Evolutionary conservation across 2,888 invertebrate genomes (phyloP), one percentile per base, ranked within the genome.

Genomic region (Ditylenchus weischeri): DNA sequence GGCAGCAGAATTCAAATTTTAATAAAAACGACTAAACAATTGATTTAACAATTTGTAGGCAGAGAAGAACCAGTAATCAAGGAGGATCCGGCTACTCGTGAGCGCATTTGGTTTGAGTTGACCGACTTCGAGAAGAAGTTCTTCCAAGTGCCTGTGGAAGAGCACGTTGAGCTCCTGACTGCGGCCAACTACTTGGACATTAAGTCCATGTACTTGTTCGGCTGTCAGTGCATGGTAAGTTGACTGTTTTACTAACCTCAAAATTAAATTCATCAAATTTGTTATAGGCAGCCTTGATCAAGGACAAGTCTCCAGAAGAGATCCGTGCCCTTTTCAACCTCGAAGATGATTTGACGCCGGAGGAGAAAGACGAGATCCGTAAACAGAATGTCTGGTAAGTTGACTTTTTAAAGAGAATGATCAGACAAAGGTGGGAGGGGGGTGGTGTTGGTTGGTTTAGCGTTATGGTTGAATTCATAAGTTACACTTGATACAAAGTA

Each of bases 111-210:
- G 43, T 65, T 67, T 50, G n/a, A 35, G 8, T 21, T 66, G 19
- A 58, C 62, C 18, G 67, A 66, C 13, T 67, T 35, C 38, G 67
- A 67, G 54, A 54, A 54, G 13, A 18, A 54, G 54, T 54, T 54
- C 29, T 54, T 23, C 54, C 23, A 54, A 23, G 54, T 54, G 54
- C 54, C 54, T 11, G 54, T 54, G n/a, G 65, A 67, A 11, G 64
- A 57, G 23, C 21, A 64, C 35, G 67, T 38, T 7, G 64, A 57
- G 10, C 18, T 67, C 15, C 29, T 67, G 47, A 54, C 35, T 23
- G 67, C 67, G 15, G 65, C 51, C 19, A 67, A 67, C 57, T 67
- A 48, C 29, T 43, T 67, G 15, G 65, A 67, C 57, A 59, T 67
- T 18, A 43, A 66, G 47, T 57, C 62, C 19, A 36, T 67, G 23